Evolutionary conservation across 2,797 vertebrate genomes (phyloP), one percentile per base, ranked within the genome.

Genomic region (Sorex maritimensis): DNA sequence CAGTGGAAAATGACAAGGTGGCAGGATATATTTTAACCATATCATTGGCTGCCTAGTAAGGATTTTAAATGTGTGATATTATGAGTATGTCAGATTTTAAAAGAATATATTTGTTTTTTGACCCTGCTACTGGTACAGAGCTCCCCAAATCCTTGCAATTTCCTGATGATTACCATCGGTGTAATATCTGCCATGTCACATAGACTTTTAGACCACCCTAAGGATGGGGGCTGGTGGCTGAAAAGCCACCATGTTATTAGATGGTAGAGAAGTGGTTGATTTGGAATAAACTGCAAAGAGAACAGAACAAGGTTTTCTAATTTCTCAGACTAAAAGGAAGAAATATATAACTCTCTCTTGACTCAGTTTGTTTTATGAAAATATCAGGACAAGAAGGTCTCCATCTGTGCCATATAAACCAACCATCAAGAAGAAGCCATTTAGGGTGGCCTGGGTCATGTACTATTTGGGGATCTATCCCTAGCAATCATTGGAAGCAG

Each of bases 271-370:
- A 24, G 3, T 49, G 30, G 26, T 63, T 10, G 26, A 63, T 77
- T 24, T 58, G 30, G 19, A 41, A 41, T 71, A 49, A 12, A 89
- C 61, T 52, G 52, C 67, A 30, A 58, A 73, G 13, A 81, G 17
- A 80, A 26, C 8, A 3, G 21, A 86, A 52, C 5, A 44, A 15
- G 1, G 41, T 90, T 90, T 92, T 95, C 24, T 73, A 71, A 71
- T 21, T 52, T 24, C 7, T 28, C 13, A 58, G 34, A 28, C 0
- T 17, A 6, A 71, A 84, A 46, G 41, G 4, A 75, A 87, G 17
- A 87, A 79, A 41, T 10, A 5, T n/a, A 1, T 21, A 41, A 28
- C 21, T 72, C 83, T 52, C 13, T 78, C 81, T 92, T 81, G 14
- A 1, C 41, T 1, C 28, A 65, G 23, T 9, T 34, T 44, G 12